phyloP scores from a whole-genome alignment of 1,140 invertebrate genomes.

The Megathymus violae region DNA sequence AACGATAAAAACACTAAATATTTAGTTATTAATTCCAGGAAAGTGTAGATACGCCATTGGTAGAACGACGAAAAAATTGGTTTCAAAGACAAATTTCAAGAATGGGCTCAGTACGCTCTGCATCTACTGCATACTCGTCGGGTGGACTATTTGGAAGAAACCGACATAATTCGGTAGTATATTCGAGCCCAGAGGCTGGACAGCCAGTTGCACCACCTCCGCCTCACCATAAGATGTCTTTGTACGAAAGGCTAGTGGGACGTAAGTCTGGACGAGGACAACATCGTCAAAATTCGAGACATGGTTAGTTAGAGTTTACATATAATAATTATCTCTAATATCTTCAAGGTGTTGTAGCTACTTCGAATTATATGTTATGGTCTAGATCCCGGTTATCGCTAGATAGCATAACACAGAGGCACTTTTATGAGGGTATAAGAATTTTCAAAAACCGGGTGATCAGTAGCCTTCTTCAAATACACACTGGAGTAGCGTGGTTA shows the following conservation, averaged over 20 bases:
- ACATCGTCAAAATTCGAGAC: conserved; percentile 85
- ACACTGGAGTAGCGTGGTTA: too few species aligned
- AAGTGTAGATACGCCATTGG: conserved; percentile 93
- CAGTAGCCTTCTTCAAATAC: too few species aligned
- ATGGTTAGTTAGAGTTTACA: conserved; percentile 78
- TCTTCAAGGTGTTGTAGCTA: too few species aligned
- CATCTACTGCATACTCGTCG: conserved; percentile 92
- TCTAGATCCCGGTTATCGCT: too few species aligned
- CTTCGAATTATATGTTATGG: too few species aligned
- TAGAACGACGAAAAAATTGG: conserved; percentile 94
- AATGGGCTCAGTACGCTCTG: conserved; percentile 92
- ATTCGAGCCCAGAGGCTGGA: conserved; percentile 91
- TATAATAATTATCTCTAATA: not conserved
- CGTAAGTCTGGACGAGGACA: conserved; percentile 90
- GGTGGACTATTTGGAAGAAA: conserved; percentile 90
- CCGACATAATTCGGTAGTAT: conserved; percentile 88
- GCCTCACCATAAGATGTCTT: conserved; percentile 88
- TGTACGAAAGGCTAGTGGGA: conserved; percentile 91
- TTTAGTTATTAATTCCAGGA: conserved; percentile 84
- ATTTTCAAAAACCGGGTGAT: too few species aligned
- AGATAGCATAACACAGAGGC: too few species aligned
- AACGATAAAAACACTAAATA: too few species aligned
- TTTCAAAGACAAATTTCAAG: conserved; percentile 91
- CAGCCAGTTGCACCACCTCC: conserved; percentile 73
- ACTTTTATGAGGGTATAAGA: too few species aligned